Evolutionary conservation across 37 sponge, comb jelly and placozoan species (phyloP), one percentile per base, ranked within the genome.

Genomic region (Petrosia ficiformis): DNA sequence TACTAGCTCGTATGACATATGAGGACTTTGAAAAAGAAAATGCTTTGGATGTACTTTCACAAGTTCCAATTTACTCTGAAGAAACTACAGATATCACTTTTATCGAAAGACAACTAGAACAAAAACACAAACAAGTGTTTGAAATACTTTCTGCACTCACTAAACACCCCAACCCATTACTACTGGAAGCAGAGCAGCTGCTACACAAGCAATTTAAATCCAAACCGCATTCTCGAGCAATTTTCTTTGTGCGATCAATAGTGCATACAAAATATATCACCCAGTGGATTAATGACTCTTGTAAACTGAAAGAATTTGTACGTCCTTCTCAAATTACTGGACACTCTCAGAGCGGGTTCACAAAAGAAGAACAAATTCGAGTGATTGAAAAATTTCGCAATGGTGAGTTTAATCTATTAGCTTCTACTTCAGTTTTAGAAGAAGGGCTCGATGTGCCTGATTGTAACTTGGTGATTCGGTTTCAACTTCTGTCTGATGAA

Each of bases 381-480:
- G 80, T 61, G 10, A 72, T 91, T 24, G 57, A 79, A 25, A 64
- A 34, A n/a, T 86, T 91, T 61, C 60, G 74, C 10, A 22, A 28
- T 0, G 83, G 77, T 1, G 59, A 66, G 0, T 87, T 60, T 54
- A 86, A 91, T 58, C 72, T 91, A 0, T 68, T 91, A 21, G 77
- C 81, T n/a, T 34, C 87, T 19, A 91, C 92, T 0, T 80, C 92
- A 25, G 86, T 91, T 1, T 76, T 83, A 35, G 87, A 86, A 42
- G 87, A 91, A 82, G 92, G 92, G 11, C 35, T 91, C 19, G 92
- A 91, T 69, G 68, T 85, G 29, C 83, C 87, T 63, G 87, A 56
- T 1, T 91, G 92, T 41, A 86, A 91, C 58, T 38, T 86, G 32
- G 84, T 91, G 41, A 82, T 91, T 0, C 76, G 87, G 10, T 91